Conservation (phyloP, 2,888 invertebrate species). For the Sinotaia quadrata region DNA sequence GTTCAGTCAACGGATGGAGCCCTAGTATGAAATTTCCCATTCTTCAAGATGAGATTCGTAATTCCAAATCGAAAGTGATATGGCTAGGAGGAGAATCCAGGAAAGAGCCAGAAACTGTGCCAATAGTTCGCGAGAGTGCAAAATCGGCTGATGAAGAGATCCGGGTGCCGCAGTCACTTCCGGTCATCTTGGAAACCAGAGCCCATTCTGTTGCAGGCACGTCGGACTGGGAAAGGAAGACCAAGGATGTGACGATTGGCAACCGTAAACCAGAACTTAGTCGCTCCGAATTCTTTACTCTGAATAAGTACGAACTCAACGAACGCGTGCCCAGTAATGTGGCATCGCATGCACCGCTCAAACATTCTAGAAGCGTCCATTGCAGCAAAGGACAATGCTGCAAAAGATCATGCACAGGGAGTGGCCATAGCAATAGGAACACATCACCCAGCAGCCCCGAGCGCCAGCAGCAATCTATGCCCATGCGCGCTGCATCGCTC, state of each 20-base stretch:
- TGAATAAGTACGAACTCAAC: no score
- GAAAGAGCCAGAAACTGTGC: neutral
- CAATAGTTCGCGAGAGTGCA: neutral
- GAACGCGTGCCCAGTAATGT: neutral
- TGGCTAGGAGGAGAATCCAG: no score
- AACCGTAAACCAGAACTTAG: no score
- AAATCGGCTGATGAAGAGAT: neutral
- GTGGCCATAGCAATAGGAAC: neutral
- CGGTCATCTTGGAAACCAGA: neutral
- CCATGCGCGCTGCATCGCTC: conserved; percentile 11
- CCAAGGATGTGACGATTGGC: neutral
- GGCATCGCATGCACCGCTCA: neutral
- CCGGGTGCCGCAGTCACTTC: neutral
- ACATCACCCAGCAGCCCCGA: neutral
- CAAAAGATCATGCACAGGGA: neutral
- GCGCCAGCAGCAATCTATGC: conserved; percentile 2
- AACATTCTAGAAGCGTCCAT: neutral
- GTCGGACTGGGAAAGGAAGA: neutral
- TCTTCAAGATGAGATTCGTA: no score
- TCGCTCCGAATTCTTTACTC: no score
- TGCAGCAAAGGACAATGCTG: no score
- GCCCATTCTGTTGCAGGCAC: neutral
- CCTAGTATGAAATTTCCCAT: neutral
- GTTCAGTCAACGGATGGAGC: neutral
- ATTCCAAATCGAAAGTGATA: no score